phyloP scores from a whole-genome alignment of 2,888 invertebrate species.

The Gasteruption jaculator region DNA sequence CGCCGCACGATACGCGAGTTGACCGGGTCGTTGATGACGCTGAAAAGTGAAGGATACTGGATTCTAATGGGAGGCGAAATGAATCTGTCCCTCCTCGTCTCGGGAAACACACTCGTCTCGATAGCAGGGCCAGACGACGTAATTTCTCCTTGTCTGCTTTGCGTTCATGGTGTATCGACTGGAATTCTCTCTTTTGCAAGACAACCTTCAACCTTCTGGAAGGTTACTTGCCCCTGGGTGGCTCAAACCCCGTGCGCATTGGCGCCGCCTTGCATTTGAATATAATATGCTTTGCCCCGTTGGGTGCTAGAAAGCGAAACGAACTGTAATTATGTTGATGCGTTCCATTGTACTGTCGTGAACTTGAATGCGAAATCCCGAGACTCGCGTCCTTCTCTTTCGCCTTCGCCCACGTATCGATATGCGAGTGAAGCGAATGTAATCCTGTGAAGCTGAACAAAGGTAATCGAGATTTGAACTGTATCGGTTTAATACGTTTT shows the following conservation, averaged over 20 bases:
- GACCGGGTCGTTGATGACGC: too few relatives aligned
- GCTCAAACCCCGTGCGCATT: slow-evolving; percentile 24
- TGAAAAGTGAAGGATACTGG: too few relatives aligned
- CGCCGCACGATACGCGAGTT: too few relatives aligned
- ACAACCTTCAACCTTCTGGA: slow-evolving; percentile 32
- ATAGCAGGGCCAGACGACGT: slow-evolving; percentile 39
- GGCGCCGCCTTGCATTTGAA: slow-evolving; percentile 45
- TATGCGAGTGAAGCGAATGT: too few relatives aligned
- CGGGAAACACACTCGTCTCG: too few relatives aligned
- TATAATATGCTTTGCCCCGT: slow-evolving; percentile 42
- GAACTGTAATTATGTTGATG: slow-evolving; percentile 51
- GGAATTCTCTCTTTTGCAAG: too few relatives aligned
- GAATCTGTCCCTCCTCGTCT: too few relatives aligned
- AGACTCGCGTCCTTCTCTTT: slow-evolving; percentile 17
- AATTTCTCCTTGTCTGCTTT: slow-evolving; percentile 37
- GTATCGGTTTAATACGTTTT: too few relatives aligned
- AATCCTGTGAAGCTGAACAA: too few relatives aligned
- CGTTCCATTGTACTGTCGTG: slow-evolving; percentile 43
- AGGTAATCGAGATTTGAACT: too few relatives aligned
- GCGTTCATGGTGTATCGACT: too few relatives aligned
- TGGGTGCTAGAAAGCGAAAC: slow-evolving; percentile 35
- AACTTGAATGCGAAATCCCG: slow-evolving; percentile 35
- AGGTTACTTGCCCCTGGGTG: slow-evolving; percentile 13
- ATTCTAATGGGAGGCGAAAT: too few relatives aligned
- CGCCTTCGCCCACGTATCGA: slow-evolving; percentile 31